A percentile compares a stretch with the other conserved stretches of the same genome.
phyloP scores from a whole-genome alignment of 1,140 invertebrate genomes.

The Reticulitermes speratus region DNA sequence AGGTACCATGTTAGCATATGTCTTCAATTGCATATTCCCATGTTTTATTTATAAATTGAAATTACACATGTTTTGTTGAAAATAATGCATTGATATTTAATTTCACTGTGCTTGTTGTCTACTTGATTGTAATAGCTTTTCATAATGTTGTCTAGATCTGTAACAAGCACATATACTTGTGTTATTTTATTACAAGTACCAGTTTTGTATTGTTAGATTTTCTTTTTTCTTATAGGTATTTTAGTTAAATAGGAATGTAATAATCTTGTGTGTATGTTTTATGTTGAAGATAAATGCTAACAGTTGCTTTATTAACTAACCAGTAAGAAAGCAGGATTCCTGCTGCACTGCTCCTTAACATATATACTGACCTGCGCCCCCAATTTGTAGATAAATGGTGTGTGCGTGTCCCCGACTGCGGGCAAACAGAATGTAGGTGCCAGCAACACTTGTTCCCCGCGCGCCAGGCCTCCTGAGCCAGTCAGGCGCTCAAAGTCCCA shows the following conservation, averaged over 20 bases:
- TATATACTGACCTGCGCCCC: conserved; percentile 17
- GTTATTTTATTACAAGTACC: neutral
- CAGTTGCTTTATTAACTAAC: neutral
- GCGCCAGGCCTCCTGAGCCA: conserved; percentile 47
- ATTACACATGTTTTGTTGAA: neutral
- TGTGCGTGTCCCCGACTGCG: conserved; percentile 64
- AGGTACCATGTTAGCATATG: neutral
- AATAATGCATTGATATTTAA: neutral
- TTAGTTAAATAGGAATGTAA: neutral
- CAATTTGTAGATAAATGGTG: conserved; percentile 71
- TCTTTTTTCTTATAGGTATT: neutral
- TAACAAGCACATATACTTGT: neutral
- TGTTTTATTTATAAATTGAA: neutral
- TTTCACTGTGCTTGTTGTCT: neutral
- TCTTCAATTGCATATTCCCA: neutral
- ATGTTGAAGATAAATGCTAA: conserved; percentile 15
- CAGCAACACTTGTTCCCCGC: conserved; percentile 38
- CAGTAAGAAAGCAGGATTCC: neutral
- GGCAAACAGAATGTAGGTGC: conserved; percentile 41
- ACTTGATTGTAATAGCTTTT: neutral
- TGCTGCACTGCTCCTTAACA: conserved; percentile 4
- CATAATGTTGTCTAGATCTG: neutral
- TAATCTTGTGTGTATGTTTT: conserved; percentile 3
- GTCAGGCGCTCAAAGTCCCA: conserved; percentile 76
- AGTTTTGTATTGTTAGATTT: neutral